Evolutionary conservation across 2,113 vertebrate genomes (phyloP).

Genomic region (Marmota monax): DNA sequence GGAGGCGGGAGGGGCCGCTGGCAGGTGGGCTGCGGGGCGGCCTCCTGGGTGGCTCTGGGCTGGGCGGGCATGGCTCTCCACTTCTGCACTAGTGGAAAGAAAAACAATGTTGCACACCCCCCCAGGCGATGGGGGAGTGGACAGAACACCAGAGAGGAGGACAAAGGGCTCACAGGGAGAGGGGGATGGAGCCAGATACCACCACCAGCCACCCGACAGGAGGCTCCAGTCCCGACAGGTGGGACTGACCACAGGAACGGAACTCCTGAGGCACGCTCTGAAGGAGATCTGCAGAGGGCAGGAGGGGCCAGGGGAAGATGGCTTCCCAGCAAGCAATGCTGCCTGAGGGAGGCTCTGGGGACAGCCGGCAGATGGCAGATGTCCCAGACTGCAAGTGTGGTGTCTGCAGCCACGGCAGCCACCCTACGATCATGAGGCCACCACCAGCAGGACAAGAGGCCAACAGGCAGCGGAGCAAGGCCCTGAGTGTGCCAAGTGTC

Average conservation of each 20-base stretch:
- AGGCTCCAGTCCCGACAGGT: not conserved
- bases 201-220: accelerated
- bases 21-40: no score
- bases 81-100: not conserved
- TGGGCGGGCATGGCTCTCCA: not conserved
- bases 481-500: accelerated
- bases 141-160: not conserved
- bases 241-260: accelerated
- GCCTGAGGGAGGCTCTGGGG: no score
- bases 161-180: accelerated
- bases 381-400: not conserved
- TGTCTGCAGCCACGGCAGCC: not conserved
- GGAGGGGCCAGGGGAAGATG: no score
- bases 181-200: no score
- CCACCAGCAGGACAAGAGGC: not conserved
- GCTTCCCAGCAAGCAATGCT: not conserved
- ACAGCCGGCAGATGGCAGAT: no score
- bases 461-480: not conserved
- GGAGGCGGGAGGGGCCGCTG: no score
- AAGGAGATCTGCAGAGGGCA: no score
- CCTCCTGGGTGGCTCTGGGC: not conserved
- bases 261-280: accelerated
- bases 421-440: not conserved
- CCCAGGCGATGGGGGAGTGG: no score
- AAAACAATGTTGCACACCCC: no score